These are phyloP conservation scores for Lytechinus pictus DNA, from an alignment of 35 echinoderm and acorn worm genomes.

Conservation along the genomic window DNA sequence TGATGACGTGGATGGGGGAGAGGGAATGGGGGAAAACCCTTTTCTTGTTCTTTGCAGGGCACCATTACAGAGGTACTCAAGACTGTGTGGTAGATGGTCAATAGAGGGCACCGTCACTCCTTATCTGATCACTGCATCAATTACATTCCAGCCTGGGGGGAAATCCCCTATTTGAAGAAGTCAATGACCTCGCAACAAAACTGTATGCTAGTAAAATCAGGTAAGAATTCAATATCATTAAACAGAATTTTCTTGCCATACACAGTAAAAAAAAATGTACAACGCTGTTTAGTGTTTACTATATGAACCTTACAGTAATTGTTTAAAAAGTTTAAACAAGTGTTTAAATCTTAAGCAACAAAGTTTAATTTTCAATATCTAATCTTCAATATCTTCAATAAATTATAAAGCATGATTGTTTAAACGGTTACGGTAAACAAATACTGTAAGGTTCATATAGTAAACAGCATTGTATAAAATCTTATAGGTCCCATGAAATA, in stretches of 20 bases:
- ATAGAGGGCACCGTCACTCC: not conserved
- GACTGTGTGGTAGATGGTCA: not conserved
- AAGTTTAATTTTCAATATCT: too few species aligned
- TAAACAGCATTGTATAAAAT: too few species aligned
- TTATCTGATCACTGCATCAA: not conserved
- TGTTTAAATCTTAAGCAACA: too few species aligned
- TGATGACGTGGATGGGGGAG: not conserved
- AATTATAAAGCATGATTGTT: too few species aligned
- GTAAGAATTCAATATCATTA: not conserved
- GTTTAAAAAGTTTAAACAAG: too few species aligned
- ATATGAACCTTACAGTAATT: too few species aligned
- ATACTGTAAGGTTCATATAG: too few species aligned
- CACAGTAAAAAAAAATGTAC: too few species aligned
- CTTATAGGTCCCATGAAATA: too few species aligned
- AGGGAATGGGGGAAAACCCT: not conserved
- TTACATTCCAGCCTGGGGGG: not conserved
- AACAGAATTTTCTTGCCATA: not conserved
- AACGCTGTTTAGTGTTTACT: too few species aligned
- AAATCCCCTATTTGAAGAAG: not conserved
- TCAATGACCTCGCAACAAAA: not conserved
- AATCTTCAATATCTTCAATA: too few species aligned
- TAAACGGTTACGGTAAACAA: too few species aligned
- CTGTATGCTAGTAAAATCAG: not conserved
- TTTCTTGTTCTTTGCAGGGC: not conserved
- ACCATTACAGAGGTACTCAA: not conserved